Conservation (phyloP, 1,140 invertebrate species). For the Heliconius melpomene region DNA sequence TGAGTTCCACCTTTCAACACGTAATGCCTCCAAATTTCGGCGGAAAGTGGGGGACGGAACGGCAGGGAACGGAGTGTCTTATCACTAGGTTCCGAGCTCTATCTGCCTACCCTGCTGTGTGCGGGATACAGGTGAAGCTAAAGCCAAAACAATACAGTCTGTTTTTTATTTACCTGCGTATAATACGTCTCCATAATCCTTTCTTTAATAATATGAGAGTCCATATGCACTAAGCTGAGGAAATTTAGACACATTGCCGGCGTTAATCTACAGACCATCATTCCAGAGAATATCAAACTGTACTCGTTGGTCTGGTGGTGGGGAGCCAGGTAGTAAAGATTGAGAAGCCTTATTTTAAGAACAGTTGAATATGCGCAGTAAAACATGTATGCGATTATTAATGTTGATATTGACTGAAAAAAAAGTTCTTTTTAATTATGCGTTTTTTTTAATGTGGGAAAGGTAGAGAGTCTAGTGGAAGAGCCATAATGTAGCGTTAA, state of each 20-base stretch:
- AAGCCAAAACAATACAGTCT: background rate
- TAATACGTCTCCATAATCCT: constrained; percentile 92
- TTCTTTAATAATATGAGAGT: constrained; percentile 96
- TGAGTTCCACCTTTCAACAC: no score
- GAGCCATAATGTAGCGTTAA: no score
- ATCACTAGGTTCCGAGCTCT: no score
- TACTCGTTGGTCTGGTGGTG: constrained; percentile 99
- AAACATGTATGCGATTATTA: constrained; percentile 96
- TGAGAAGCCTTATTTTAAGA: constrained; percentile 96
- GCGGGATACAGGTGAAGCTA: no score
- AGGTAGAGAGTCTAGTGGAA: no score
- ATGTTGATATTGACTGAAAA: constrained; percentile 90
- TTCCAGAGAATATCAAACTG: constrained; percentile 98
- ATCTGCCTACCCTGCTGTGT: no score
- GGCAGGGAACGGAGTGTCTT: no score
- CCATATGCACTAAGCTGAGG: constrained; percentile 98
- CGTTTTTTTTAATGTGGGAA: no score
- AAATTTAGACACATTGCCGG: constrained; percentile 99
- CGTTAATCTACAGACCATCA: constrained; percentile 98
- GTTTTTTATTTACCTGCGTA: constrained; percentile 85
- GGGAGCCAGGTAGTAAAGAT: constrained; percentile 98
- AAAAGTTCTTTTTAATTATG: background rate
- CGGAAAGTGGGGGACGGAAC: background rate
- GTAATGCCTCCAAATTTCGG: no score
- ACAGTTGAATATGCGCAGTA: constrained; percentile 99